Conservation (phyloP, 2,888 invertebrate species). For the Stenoptilia bipunctidactyla region DNA sequence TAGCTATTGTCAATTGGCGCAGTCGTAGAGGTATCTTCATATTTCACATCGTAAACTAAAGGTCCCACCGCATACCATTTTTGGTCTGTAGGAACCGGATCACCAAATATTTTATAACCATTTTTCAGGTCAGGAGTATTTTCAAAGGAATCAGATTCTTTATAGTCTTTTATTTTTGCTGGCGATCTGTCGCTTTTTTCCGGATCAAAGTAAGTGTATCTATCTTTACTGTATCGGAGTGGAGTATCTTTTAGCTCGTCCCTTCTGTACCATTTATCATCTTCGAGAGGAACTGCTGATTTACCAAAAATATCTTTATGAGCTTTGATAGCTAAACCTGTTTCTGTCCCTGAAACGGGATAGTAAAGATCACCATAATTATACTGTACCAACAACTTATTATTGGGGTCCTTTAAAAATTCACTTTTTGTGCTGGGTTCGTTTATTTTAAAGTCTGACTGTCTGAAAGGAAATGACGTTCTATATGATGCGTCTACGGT, state of each 20-base stretch:
- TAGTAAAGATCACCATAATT: conserved; percentile 20
- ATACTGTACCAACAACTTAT: conserved; percentile 21
- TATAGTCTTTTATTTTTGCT: background rate
- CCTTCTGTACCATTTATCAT: conserved; percentile 5
- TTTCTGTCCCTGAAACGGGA: conserved; percentile 8
- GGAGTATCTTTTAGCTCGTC: background rate
- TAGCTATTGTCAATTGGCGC: no score
- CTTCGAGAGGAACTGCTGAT: background rate
- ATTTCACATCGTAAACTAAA: no score
- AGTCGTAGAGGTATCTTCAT: no score
- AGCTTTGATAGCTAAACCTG: background rate
- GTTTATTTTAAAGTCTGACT: conserved; percentile 12
- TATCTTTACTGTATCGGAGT: background rate
- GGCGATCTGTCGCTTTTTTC: background rate
- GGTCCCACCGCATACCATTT: background rate
- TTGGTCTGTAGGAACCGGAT: background rate
- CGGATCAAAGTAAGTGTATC: conserved; percentile 1
- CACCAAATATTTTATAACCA: background rate
- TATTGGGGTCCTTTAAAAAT: conserved; percentile 15
- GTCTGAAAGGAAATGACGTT: conserved; percentile 17
- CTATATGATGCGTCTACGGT: conserved; percentile 15
- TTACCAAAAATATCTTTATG: conserved; percentile 1
- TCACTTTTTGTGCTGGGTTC: conserved; percentile 17
- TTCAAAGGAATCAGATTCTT: background rate
- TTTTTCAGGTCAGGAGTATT: background rate